Percentiles rank a stretch among this genome's conserved stretches.
phyloP scores from a whole-genome alignment of 2,888 invertebrate genomes.

The Atrina japonica region DNA sequence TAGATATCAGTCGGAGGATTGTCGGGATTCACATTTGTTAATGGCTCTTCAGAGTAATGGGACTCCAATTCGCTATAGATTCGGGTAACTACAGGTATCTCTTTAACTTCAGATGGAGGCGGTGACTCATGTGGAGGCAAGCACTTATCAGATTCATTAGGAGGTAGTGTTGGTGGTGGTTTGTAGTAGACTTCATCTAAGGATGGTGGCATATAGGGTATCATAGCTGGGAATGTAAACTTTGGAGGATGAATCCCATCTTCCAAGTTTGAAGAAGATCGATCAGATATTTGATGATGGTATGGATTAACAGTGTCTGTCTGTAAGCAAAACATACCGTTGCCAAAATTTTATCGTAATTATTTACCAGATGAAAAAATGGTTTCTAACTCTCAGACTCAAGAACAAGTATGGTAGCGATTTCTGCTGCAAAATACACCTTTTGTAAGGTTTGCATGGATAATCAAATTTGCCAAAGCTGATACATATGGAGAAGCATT shows the following conservation, averaged over 20 bases:
- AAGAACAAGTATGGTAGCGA: too few relatives aligned
- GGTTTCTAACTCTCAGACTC: constrained; percentile 28
- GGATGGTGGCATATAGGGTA: constrained; percentile 58
- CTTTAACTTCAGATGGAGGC: constrained; percentile 36
- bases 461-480: too few relatives aligned
- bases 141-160: neutral
- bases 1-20: constrained; percentile 45
- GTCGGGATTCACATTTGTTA: constrained; percentile 51
- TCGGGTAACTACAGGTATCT: constrained; percentile 51
- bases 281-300: neutral
- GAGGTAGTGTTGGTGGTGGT: constrained; percentile 7
- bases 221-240: constrained; percentile 50
- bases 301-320: constrained; percentile 5
- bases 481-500: too few relatives aligned
- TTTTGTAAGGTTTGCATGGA: too few relatives aligned
- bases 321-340: constrained; percentile 36
- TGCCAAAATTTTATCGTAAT: neutral
- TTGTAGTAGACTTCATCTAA: constrained; percentile 48
- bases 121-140: neutral
- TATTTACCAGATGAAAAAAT: neutral
- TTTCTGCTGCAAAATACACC: too few relatives aligned
- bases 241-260: constrained; percentile 14
- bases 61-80: constrained; percentile 55
- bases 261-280: neutral
- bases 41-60: constrained; percentile 58